phyloP scores from a whole-genome alignment of 2,888 invertebrate genomes.

The Drosophila multiciliata region DNA sequence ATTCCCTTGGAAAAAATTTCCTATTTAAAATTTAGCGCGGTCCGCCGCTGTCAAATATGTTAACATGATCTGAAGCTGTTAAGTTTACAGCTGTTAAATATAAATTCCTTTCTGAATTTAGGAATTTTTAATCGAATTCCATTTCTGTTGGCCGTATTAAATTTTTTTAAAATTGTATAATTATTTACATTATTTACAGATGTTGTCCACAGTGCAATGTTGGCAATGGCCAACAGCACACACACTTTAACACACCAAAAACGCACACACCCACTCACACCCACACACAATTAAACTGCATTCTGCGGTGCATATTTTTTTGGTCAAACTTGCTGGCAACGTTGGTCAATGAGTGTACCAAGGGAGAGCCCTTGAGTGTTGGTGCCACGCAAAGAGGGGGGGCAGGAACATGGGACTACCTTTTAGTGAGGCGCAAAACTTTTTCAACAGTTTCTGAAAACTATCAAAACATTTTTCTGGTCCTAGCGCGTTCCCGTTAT shows the following conservation, averaged over 20 bases:
- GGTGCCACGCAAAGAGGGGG: background rate
- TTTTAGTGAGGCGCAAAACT: slow-evolving; percentile 32
- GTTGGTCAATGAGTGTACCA: slow-evolving; percentile 2
- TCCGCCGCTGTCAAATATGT: background rate
- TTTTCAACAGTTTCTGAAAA: slow-evolving; percentile 36
- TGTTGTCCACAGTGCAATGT: background rate
- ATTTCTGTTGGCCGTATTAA: rapidly evolving
- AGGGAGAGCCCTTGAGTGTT: background rate
- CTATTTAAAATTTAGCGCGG: too few relatives aligned
- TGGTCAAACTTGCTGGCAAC: slow-evolving; percentile 22
- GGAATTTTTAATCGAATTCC: background rate
- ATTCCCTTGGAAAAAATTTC: too few relatives aligned
- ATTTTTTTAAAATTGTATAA: background rate
- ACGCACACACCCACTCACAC: slow-evolving; percentile 4
- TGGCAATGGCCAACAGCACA: slow-evolving; percentile 22
- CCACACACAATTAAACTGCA: slow-evolving; percentile 65
- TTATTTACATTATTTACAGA: background rate
- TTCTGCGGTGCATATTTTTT: slow-evolving; percentile 43
- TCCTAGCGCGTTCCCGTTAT: slow-evolving; percentile 5
- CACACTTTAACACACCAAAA: slow-evolving; percentile 4
- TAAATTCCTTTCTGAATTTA: background rate
- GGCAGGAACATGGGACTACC: background rate
- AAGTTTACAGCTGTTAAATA: background rate
- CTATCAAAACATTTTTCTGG: slow-evolving; percentile 30
- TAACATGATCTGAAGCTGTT: background rate